phyloP scores from a whole-genome alignment of 2,113 vertebrate species.

The Bambusicola thoracicus region DNA sequence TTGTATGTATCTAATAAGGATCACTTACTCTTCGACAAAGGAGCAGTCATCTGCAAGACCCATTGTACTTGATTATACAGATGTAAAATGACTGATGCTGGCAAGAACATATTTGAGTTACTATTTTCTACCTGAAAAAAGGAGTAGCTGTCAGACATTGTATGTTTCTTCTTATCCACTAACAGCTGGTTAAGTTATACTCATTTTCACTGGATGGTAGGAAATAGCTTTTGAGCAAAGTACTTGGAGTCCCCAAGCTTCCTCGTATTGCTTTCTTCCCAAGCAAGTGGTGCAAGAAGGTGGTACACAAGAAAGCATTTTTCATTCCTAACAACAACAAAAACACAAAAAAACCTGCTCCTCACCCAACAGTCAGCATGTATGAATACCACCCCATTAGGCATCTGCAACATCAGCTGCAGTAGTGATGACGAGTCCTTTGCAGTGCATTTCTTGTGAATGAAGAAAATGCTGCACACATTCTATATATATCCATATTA shows the following conservation, averaged over 20 bases:
- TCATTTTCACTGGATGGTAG: background rate
- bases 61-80: background rate
- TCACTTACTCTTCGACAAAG: background rate
- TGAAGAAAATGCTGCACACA: fast-evolving
- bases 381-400: background rate
- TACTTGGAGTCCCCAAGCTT: background rate
- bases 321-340: background rate
- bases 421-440: background rate
- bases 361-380: background rate
- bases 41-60: background rate
- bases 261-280: background rate
- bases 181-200: background rate
- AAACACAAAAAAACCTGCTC: no score
- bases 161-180: background rate
- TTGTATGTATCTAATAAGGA: background rate
- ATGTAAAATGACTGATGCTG: background rate
- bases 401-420: background rate
- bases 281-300: background rate
- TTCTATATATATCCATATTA: background rate
- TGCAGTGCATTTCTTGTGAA: background rate
- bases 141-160: background rate
- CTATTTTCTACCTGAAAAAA: background rate
- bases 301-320: background rate
- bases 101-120: background rate
- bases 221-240: background rate